Evolutionary conservation across 1,140 invertebrate species (phyloP).

Genomic region (Diploscapter pachys): DNA sequence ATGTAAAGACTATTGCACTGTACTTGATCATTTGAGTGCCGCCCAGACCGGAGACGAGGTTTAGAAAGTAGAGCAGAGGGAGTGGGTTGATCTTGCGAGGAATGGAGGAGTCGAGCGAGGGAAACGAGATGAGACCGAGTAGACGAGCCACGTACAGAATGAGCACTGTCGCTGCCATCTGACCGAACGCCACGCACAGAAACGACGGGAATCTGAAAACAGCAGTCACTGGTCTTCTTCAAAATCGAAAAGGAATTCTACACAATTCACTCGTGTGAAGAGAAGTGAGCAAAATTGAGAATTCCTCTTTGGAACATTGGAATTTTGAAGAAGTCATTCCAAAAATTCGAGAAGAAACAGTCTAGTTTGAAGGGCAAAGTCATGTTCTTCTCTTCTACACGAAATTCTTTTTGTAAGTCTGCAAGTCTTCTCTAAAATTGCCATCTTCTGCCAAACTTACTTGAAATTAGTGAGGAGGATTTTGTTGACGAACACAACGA

Average conservation of each 20-base stretch:
- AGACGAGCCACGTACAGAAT: conserved; percentile 72
- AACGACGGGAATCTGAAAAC: conserved; percentile 73
- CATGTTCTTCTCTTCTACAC: too few species aligned
- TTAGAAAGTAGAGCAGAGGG: conserved; percentile 87
- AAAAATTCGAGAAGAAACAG: too few species aligned
- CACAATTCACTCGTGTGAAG: neutral
- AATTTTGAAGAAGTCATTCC: too few species aligned
- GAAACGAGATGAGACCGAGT: conserved; percentile 39
- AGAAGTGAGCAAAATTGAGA: too few species aligned
- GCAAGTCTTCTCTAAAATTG: too few species aligned
- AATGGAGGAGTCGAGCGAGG: conserved; percentile 50
- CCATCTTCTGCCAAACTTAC: conserved; percentile 56
- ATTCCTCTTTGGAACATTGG: too few species aligned
- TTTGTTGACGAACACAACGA: conserved; percentile 94
- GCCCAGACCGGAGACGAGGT: conserved; percentile 92
- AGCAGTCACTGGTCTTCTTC: conserved; percentile 10
- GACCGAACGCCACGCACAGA: conserved; percentile 72
- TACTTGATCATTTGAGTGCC: conserved; percentile 83
- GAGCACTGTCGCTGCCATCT: conserved; percentile 83
- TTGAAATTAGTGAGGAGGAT: conserved; percentile 78
- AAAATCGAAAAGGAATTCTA: neutral
- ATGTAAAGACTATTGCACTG: conserved; percentile 14
- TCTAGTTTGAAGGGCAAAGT: too few species aligned
- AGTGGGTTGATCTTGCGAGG: conserved; percentile 79
- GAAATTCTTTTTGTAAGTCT: too few species aligned